A percentile compares a stretch with the other conserved stretches of the same genome.
Conservation (phyloP, 2,888 invertebrate genomes). For the Nemoura dubitans region DNA sequence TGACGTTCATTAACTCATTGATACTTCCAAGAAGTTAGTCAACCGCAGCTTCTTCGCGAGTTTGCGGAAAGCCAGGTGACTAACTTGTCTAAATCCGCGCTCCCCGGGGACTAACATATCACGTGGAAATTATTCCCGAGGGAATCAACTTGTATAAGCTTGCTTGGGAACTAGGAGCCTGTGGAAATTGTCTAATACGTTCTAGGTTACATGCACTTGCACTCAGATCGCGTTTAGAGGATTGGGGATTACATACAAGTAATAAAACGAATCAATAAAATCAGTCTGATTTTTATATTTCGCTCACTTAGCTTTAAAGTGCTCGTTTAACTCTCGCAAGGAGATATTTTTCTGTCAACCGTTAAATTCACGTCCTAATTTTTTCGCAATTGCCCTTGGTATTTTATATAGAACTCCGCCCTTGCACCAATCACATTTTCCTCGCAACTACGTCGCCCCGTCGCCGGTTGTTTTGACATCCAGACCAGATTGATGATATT, state of each 20-base stretch:
- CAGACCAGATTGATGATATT: neutral
- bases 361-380: neutral
- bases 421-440: neutral
- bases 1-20: neutral
- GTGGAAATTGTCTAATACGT: too few species aligned
- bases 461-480: neutral
- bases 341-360: too few species aligned
- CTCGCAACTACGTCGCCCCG: neutral
- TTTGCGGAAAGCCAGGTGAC: neutral
- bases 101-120: neutral
- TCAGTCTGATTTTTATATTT: too few species aligned
- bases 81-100: neutral
- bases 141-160: neutral
- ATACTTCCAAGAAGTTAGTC: neutral
- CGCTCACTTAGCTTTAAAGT: too few species aligned
- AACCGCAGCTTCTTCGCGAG: neutral
- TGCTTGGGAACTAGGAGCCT: too few species aligned
- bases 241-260: too few species aligned
- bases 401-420: neutral
- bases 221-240: too few species aligned
- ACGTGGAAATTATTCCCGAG: neutral
- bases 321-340: too few species aligned
- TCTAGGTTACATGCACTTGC: too few species aligned
- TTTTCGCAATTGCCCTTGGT: neutral
- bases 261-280: too few species aligned